Percentiles rank a stretch among this genome's conserved stretches.
These are phyloP conservation scores for Peribatodes rhomboidaria DNA, from an alignment of 2,888 invertebrate species.

Conservation along the genomic window DNA sequence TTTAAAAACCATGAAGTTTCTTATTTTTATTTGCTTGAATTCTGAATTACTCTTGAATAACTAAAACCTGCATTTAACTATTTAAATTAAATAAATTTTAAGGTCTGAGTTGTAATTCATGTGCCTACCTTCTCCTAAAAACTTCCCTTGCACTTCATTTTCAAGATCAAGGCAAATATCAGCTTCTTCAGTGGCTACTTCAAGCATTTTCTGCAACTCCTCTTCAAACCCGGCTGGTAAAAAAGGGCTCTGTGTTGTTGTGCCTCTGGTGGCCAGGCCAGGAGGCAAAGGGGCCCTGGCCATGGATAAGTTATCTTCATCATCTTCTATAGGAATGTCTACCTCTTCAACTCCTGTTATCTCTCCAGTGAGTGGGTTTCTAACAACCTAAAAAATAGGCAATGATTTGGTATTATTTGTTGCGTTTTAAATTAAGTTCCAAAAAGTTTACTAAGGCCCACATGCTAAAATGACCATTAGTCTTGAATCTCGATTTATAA, in stretches of 20 bases:
- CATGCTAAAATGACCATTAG: too few species aligned
- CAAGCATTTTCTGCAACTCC: constrained; percentile 78
- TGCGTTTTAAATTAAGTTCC: too few species aligned
- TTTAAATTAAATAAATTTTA: too few species aligned
- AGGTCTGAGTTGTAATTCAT: background rate
- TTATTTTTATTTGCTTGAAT: too few species aligned
- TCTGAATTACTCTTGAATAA: too few species aligned
- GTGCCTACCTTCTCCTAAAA: constrained; percentile 80
- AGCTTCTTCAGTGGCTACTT: constrained; percentile 65
- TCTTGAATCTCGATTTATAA: too few species aligned
- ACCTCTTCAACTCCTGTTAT: constrained; percentile 88
- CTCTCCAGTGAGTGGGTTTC: constrained; percentile 92
- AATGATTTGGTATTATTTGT: too few species aligned
- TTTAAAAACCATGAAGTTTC: too few species aligned
- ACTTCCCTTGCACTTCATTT: constrained; percentile 75
- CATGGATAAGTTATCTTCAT: constrained; percentile 88
- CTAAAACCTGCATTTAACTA: too few species aligned
- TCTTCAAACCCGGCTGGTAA: constrained; percentile 94
- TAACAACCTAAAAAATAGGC: constrained; percentile 81
- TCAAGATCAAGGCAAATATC: constrained; percentile 76
- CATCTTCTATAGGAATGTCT: constrained; percentile 77
- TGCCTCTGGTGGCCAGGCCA: constrained; percentile 90
- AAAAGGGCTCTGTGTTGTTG: constrained; percentile 93
- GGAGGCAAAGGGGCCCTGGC: constrained; percentile 91
- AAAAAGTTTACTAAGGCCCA: too few species aligned